A percentile compares a stretch with the other conserved stretches of the same genome.
Evolutionary conservation across 2,888 invertebrate species (phyloP).

Genomic region (Petrophora chlorosata): DNA sequence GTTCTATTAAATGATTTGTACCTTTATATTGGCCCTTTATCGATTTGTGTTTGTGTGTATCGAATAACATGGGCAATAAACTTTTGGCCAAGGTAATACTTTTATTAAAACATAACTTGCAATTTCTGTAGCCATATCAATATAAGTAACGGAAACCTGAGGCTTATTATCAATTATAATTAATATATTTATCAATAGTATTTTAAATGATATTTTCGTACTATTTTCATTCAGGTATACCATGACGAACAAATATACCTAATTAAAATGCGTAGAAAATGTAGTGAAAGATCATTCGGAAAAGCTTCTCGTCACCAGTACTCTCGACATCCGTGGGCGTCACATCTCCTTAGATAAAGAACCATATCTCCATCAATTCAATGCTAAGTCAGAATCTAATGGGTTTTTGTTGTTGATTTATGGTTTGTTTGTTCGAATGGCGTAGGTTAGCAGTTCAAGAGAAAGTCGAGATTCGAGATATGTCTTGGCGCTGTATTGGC

Average conservation of each 20-base stretch:
- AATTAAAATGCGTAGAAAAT: conserved; percentile 6
- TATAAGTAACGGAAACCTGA: no score
- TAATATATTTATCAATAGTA: no score
- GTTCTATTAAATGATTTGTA: conserved; percentile 37
- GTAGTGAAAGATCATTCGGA: conserved; percentile 45
- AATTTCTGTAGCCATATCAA: neutral
- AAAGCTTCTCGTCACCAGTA: conserved; percentile 48
- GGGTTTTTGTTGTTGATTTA: conserved; percentile 57
- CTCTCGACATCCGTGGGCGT: conserved; percentile 50
- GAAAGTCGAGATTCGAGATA: conserved; percentile 50
- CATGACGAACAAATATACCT: neutral
- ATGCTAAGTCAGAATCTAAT: conserved; percentile 58
- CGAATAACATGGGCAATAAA: conserved; percentile 18
- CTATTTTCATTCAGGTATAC: no score
- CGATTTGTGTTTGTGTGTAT: conserved; percentile 21
- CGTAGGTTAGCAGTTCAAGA: conserved; percentile 44
- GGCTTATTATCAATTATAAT: neutral
- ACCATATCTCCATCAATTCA: conserved; percentile 52
- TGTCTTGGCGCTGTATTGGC: conserved; percentile 39
- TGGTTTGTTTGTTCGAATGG: conserved; percentile 56
- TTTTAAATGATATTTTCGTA: neutral
- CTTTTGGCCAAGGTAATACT: no score
- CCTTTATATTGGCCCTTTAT: conserved; percentile 28
- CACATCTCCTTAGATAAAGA: conserved; percentile 41
- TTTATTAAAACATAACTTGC: conserved; percentile 6